Conservation (phyloP, 1,140 invertebrate species). For the Chironomus tepperi region DNA sequence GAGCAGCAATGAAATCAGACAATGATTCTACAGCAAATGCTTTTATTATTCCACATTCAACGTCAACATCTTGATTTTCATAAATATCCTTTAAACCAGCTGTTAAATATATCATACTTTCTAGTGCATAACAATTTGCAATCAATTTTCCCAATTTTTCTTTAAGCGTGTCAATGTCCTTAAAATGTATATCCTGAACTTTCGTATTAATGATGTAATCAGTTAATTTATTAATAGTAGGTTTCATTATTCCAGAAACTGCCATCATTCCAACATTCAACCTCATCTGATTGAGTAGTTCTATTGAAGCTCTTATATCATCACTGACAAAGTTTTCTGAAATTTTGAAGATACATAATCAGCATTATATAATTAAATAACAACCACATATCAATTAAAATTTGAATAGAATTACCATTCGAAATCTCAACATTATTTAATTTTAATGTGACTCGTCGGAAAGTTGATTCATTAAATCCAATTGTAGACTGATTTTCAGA, state of each 20-base stretch:
- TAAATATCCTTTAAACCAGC: conserved; percentile 58
- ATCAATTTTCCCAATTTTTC: conserved; percentile 48
- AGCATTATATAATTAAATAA: not conserved
- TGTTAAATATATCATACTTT: conserved; percentile 68
- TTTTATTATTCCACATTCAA: conserved; percentile 78
- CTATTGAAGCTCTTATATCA: not conserved
- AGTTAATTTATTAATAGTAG: not conserved
- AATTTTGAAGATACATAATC: not conserved
- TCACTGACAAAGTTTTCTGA: not conserved
- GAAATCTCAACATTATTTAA: conserved; percentile 45
- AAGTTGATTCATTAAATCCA: conserved; percentile 44
- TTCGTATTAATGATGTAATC: not conserved
- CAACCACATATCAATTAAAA: too few species aligned
- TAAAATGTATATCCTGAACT: conserved; percentile 42
- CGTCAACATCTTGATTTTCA: conserved; percentile 53
- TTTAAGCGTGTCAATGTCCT: conserved; percentile 48
- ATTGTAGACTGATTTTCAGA: conserved; percentile 62
- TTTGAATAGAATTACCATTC: conserved; percentile 31
- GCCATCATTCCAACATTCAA: not conserved
- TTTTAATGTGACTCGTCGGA: conserved; percentile 34
- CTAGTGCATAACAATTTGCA: conserved; percentile 54
- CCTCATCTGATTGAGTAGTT: not conserved
- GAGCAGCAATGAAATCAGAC: conserved; percentile 52
- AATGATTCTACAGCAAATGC: conserved; percentile 49
- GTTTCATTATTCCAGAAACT: not conserved